Evolutionary conservation across 2,113 vertebrate genomes (phyloP), one percentile per base, ranked within the genome.

Genomic region (Eretmochelys imbricata): DNA sequence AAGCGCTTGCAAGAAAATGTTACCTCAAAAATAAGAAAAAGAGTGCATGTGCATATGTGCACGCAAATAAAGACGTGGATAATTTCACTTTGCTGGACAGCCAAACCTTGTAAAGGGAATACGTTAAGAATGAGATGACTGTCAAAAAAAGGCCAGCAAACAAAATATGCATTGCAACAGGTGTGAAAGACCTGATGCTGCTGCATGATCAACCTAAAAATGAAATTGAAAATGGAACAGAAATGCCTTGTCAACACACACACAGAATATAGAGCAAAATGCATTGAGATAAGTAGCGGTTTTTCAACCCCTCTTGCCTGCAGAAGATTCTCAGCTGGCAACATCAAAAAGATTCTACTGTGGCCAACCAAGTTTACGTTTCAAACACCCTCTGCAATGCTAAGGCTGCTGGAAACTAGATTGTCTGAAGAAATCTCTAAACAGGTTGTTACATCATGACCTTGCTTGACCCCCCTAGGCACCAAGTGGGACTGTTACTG

Each of bases 251-350:
- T 85, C 94, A 95, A 93, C 16, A 69, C 69, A 93, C 81, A 92
- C 93, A 95, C 46, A 94, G 89, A 86, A 78, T 87, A 90, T 54
- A 35, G 85, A 94, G 38, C n/a, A 96, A 94, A 97, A 97, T 59
- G 31, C 24, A 85, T 13, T 42, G 84, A 88, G 42, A 49, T 90
- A 94, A 89, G 89, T 75, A 85, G 57, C 85, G 11, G 38, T 49
- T 95, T 72, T 95, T 95, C 78, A 82, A 82, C 87, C 82, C 29
- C 3, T 93, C 29, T 83, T 92, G 57, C 84, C 65, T 90, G 85
- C 91, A 92, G 89, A 95, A 50, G 72, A 84, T 31, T 93, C 96
- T 92, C 50, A 91, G 50, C 65, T 94, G 80, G 88, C 87, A 94
- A 46, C 80, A 95, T 46, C 38, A 87, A 93, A 96, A 96, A 84